Evolutionary conservation across 2,888 invertebrate species (phyloP), one percentile per base, ranked within the genome.

Genomic region (Desoria tigrina): DNA sequence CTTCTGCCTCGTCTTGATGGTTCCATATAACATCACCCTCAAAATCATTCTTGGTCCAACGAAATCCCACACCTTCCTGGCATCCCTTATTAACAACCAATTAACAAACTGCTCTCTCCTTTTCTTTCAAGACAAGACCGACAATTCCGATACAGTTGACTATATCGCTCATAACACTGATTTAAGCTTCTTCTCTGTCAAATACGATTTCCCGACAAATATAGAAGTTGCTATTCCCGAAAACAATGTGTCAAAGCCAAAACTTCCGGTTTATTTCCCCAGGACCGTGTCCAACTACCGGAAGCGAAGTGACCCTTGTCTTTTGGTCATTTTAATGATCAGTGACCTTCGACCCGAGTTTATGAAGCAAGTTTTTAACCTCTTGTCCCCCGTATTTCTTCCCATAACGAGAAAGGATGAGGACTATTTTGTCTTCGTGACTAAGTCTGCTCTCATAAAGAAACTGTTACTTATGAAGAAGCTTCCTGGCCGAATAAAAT

Each of bases 391-490:
- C 16, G 66, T 66, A 2, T 66, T 61, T 24, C 60, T 63, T 23
- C 69, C 69, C 1, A 63, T 69, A 23, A 63, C 69, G 11, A 63
- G 63, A 24, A 69, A 69, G 42, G 63, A 69, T 27, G 60, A 61
- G 24, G 69, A 69, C 26, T 69, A 63, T 16, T 69, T 63, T 28
- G 61, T 69, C 26, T 69, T 69, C 26, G 55, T 66, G 27, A 66
- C 61, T 2, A 23, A 51, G 6, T 14, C 32, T 3, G 37, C 39
- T 11, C 7, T 27, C 6, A 63, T 67, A 21, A 49, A 70, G 21
- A 24, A 49, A 23, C 57, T 70, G 16, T 32, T 70, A 4, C 27
- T 60, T 0, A 70, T 65, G 65, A 26, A 42, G 9, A 62, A 68
- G 32, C 58, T 65, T 23, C 68, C 68, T 1, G 50, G 27, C 16